Evolutionary conservation across 1,140 invertebrate species (phyloP).

Genomic region (Dreissena polymorpha): DNA sequence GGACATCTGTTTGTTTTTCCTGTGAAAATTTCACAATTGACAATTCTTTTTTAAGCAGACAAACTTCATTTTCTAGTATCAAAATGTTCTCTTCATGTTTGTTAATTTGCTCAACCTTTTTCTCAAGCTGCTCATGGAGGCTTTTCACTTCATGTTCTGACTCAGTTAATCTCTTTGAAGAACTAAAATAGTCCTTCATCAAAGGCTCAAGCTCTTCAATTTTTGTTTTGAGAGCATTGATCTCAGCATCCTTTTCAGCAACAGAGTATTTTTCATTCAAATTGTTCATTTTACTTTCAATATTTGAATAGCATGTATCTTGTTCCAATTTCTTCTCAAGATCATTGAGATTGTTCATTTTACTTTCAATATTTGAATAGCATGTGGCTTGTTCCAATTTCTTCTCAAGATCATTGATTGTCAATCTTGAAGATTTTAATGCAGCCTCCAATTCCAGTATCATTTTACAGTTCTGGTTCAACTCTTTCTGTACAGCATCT

Average conservation of each 20-base stretch:
- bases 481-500: constrained; percentile 25
- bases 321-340: neutral
- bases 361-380: neutral
- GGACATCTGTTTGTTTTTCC: too few relatives aligned
- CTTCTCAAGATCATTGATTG: constrained; percentile 20
- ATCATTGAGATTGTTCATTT: neutral
- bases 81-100: constrained; percentile 12
- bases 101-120: constrained; percentile 21
- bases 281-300: neutral
- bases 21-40: too few relatives aligned
- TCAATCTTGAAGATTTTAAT: constrained; percentile 12
- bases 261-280: neutral
- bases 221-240: constrained; percentile 12
- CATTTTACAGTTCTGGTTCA: constrained; percentile 47
- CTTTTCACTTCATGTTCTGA: constrained; percentile 13
- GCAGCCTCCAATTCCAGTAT: constrained; percentile 33
- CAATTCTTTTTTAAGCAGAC: constrained; percentile 26
- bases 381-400: neutral
- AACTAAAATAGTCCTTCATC: constrained; percentile 48
- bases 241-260: constrained; percentile 16
- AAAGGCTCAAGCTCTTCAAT: constrained; percentile 39
- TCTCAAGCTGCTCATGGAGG: neutral
- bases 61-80: constrained; percentile 18
- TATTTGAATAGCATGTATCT: neutral
- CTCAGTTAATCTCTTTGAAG: constrained; percentile 23